Percentiles rank a stretch among this genome's conserved stretches.
Conservation (phyloP, 2,888 invertebrate species). For the Frankliniella fusca region DNA sequence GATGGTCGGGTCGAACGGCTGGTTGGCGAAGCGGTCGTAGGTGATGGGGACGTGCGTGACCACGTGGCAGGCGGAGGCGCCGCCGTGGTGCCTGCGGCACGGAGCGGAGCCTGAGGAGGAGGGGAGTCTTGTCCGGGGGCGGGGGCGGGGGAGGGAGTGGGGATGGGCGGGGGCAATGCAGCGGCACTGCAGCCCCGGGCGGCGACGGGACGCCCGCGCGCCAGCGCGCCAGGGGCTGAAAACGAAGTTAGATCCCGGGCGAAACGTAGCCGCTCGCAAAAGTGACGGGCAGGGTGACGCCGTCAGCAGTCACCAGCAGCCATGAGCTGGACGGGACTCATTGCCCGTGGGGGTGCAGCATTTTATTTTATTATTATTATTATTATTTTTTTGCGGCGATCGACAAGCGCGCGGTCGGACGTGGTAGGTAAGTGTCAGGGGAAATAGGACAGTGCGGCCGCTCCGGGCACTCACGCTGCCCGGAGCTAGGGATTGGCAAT, state of each 20-base stretch:
- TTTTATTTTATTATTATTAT: no score
- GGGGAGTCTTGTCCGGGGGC: slow-evolving; percentile 40
- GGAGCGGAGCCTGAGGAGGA: slow-evolving; percentile 38
- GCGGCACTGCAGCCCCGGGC: no score
- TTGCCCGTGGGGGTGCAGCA: neutral
- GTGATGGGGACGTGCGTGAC: slow-evolving; percentile 45
- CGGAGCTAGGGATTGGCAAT: no score
- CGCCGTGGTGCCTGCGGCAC: slow-evolving; percentile 44
- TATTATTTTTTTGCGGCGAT: no score
- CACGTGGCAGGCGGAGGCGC: slow-evolving; percentile 49
- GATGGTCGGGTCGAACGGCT: slow-evolving; percentile 68
- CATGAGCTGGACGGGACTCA: neutral
- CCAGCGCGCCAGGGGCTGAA: no score
- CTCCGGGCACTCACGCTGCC: no score
- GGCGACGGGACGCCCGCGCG: no score
- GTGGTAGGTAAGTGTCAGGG: neutral
- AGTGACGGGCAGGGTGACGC: neutral
- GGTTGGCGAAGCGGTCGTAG: slow-evolving; percentile 54
- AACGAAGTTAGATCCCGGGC: slow-evolving; percentile 46
- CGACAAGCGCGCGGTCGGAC: neutral
- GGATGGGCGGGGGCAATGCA: no score
- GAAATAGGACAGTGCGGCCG: no score
- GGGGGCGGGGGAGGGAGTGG: slow-evolving; percentile 48
- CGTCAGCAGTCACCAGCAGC: no score
- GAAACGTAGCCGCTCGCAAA: slow-evolving; percentile 34